Percentiles rank a stretch among this genome's conserved stretches.
phyloP scores from a whole-genome alignment of 2,888 invertebrate species.

The Dysmachus trigonus region DNA sequence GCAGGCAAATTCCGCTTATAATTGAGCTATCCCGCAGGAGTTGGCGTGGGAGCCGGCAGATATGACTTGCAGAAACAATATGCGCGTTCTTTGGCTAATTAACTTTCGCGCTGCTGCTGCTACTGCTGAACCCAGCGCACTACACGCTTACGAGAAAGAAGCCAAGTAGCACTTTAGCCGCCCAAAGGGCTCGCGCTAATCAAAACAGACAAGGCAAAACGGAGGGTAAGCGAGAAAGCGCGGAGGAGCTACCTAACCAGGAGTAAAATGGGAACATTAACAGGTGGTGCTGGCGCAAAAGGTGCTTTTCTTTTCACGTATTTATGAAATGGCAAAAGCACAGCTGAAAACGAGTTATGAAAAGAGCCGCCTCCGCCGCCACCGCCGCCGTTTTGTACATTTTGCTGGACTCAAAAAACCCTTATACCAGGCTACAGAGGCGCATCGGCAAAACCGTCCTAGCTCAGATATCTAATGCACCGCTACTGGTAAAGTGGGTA shows the following conservation, averaged over 20 bases:
- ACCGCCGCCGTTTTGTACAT: not conserved
- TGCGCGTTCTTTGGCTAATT: not conserved
- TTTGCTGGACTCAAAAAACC: not conserved
- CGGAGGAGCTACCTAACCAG: not conserved
- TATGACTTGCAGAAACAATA: not conserved
- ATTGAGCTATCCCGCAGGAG: not conserved
- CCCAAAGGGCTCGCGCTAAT: not conserved
- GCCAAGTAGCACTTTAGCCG: not conserved
- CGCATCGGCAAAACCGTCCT: not conserved
- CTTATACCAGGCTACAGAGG: not conserved
- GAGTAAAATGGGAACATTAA: not conserved
- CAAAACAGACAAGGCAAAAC: not conserved
- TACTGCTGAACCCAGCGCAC: too few relatives aligned
- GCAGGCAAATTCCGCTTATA: not conserved
- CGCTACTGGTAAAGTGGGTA: not conserved
- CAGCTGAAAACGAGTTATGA: not conserved
- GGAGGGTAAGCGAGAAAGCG: not conserved
- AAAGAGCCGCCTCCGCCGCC: too few relatives aligned
- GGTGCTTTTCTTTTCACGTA: not conserved
- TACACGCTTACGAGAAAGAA: too few relatives aligned
- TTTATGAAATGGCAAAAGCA: not conserved
- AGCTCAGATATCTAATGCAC: not conserved
- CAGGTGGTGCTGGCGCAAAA: not conserved
- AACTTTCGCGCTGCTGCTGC: not conserved
- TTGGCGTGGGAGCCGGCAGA: not conserved